Evolutionary conservation across 2,113 vertebrate species (phyloP).

Genomic region (Calyptomena viridis): DNA sequence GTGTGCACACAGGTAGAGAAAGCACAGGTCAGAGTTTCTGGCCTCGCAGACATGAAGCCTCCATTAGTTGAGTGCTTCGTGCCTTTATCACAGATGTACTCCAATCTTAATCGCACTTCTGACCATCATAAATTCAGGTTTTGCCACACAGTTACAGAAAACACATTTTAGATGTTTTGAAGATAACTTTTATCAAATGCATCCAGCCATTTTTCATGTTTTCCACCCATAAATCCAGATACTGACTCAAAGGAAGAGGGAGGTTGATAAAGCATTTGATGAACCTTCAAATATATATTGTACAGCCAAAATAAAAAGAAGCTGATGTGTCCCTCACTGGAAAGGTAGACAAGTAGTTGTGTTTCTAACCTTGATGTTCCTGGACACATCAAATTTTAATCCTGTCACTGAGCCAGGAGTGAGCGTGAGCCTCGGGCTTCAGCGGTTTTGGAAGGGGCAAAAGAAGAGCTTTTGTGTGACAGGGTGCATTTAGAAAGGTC

Average conservation of each 20-base stretch:
- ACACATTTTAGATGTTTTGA: background rate
- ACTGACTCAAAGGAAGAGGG: background rate
- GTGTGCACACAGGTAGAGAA: accelerated
- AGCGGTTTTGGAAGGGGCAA: background rate
- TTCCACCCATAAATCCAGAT: background rate
- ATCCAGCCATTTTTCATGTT: background rate
- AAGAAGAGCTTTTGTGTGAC: background rate
- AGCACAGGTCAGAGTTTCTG: background rate
- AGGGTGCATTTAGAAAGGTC: background rate
- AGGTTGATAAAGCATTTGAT: background rate
- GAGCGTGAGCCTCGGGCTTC: background rate
- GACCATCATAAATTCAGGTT: background rate
- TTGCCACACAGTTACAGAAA: background rate
- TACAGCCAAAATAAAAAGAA: background rate
- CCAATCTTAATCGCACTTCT: background rate
- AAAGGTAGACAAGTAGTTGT: background rate
- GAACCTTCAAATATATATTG: background rate
- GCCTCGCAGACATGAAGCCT: too few relatives aligned
- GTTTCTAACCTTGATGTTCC: background rate
- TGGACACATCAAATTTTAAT: background rate
- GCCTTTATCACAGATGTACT: background rate
- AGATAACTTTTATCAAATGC: background rate
- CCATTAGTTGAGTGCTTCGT: background rate
- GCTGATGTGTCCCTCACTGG: background rate
- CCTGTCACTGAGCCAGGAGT: background rate